A percentile compares a stretch with the other conserved stretches of the same genome.
These are phyloP conservation scores for Brachynemurus nebulosus DNA, from an alignment of 2,888 invertebrate species.

Conservation along the genomic window DNA sequence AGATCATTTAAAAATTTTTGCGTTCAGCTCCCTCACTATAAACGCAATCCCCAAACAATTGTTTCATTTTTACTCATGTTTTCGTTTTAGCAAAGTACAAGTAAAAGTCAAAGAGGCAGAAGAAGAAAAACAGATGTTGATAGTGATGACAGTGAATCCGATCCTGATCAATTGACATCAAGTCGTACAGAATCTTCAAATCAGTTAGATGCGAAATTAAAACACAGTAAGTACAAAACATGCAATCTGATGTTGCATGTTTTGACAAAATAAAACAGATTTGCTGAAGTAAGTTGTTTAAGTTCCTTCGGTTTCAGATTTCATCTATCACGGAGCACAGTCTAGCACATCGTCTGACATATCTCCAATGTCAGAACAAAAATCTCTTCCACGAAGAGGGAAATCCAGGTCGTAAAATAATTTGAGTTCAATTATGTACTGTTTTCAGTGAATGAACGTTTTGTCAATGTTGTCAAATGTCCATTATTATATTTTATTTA, in stretches of 20 bases:
- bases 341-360: conserved; percentile 66
- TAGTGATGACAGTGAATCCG: conserved; percentile 62
- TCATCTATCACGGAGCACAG: conserved; percentile 59
- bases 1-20: no score
- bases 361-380: conserved; percentile 65
- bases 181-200: conserved; percentile 62
- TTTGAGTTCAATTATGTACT: conserved; percentile 7
- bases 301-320: conserved; percentile 36
- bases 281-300: conserved; percentile 11
- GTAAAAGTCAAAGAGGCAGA: conserved; percentile 45
- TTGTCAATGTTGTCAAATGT: no score
- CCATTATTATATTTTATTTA: no score
- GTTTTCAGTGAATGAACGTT: no score
- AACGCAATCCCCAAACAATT: no score
- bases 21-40: no score
- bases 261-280: no score
- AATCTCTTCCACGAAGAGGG: conserved; percentile 56
- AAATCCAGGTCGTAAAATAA: conserved; percentile 44
- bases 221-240: conserved; percentile 44
- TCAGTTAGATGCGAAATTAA: conserved; percentile 56
- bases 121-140: conserved; percentile 51
- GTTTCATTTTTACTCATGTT: no score
- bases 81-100: conserved; percentile 31
- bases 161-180: conserved; percentile 56
- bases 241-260: background rate